Evolutionary conservation across 64 coral and sea anemone genomes (phyloP), one percentile per base, ranked within the genome.

Genomic region (Anthopleura sola): DNA sequence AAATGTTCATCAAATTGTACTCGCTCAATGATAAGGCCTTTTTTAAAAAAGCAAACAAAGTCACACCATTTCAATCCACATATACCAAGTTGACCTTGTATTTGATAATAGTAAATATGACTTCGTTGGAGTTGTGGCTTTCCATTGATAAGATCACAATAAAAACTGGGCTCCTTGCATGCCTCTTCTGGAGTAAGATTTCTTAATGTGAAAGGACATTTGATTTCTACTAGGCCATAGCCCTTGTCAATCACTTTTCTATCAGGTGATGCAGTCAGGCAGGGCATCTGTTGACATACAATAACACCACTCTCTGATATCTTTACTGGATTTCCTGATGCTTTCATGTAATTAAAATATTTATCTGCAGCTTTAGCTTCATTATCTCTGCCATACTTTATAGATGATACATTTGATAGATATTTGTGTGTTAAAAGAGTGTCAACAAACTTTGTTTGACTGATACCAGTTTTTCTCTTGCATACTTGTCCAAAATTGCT

Each of bases 401-500:
- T 75, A 84, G 91, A 69, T 32, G 81, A 7, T 49, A 93, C 91
- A 88, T 84, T 55, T 23, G 86, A 93, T 83, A 88, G 24, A 68
- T 88, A 71, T 56, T 82, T 87, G 47, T 56, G 37, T 24, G 75
- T 49, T 37, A 93, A 56, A 2, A 93, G 10, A 84, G 36, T 78
- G 40, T 88, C 82, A 32, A 93, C 91, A 93, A 93, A 93, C 60
- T 88, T 88, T 3, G 37, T 75, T 75, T 93, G 85, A 82, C 48
- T 75, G 23, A 82, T 60, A 75, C 57, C 83, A 28, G 68, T 44
- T 82, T 92, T 92, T 60, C 53, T 86, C 56, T 93, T 88, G 86
- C 82, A 93, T 74, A 93, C 86, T 85, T 78, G 55, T 33, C 91
- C 91, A 93, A 93, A 93, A 78, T 93, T 93, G 53, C 91, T 93